A percentile compares a stretch with the other conserved stretches of the same genome.
phyloP scores from a whole-genome alignment of 2,113 vertebrate species.

The Elachura formosa region DNA sequence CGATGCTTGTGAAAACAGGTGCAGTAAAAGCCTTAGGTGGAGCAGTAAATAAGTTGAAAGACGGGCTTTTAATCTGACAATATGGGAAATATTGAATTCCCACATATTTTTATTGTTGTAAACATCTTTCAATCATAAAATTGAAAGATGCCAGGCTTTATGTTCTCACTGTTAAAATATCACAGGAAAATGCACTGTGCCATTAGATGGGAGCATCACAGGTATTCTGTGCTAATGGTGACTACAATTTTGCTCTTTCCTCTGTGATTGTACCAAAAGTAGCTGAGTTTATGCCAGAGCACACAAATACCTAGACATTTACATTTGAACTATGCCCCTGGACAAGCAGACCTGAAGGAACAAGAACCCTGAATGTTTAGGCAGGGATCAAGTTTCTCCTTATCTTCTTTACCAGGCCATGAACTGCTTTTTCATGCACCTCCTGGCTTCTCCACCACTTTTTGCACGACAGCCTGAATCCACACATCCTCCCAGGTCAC shows the following conservation, averaged over 20 bases:
- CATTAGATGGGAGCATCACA: background rate
- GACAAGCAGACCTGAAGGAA: background rate
- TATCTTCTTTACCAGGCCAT: background rate
- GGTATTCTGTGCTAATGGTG: background rate
- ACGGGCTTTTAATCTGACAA: background rate
- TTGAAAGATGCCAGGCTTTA: background rate
- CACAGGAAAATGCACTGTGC: background rate
- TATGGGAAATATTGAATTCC: background rate
- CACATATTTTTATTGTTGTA: background rate
- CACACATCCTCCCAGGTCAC: background rate
- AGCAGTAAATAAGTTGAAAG: background rate
- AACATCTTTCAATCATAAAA: background rate
- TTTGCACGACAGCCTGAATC: background rate
- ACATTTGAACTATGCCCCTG: background rate
- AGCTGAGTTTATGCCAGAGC: background rate
- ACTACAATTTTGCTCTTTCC: background rate
- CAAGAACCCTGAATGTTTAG: background rate
- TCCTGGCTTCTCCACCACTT: background rate
- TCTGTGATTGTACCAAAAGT: background rate
- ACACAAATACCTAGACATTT: background rate
- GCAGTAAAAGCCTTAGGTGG: background rate
- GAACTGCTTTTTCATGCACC: background rate
- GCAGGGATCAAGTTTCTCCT: background rate
- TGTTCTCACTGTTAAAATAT: background rate
- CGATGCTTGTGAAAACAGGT: background rate